phyloP scores from a whole-genome alignment of 2,888 invertebrate species.

The Mongoloraphidia duomilia region DNA sequence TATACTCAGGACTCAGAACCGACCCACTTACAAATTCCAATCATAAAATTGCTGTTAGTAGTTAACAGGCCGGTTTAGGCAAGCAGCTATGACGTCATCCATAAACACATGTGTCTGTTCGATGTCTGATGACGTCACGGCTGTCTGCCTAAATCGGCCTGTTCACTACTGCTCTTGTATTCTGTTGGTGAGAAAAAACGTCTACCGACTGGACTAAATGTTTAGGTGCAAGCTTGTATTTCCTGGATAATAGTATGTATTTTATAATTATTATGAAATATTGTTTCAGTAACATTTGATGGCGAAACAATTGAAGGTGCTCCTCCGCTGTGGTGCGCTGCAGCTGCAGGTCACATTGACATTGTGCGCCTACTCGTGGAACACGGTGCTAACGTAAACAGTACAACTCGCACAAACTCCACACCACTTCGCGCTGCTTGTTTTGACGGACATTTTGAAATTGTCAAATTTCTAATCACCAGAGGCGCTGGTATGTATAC shows the following conservation, averaged over 20 bases:
- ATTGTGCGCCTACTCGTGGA: slow-evolving; percentile 74
- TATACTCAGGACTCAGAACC: too few relatives aligned
- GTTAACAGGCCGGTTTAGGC: too few relatives aligned
- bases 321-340: slow-evolving; percentile 94
- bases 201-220: too few relatives aligned
- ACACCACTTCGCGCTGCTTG: slow-evolving; percentile 91
- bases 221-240: not conserved
- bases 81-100: not conserved
- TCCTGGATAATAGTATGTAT: not conserved
- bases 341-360: slow-evolving; percentile 84
- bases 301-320: slow-evolving; percentile 95
- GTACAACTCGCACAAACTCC: slow-evolving; percentile 86
- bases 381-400: slow-evolving; percentile 83
- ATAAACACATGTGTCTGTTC: not conserved
- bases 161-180: too few relatives aligned
- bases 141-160: too few relatives aligned
- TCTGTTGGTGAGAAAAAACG: too few relatives aligned
- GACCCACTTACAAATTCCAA: too few relatives aligned
- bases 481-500: slow-evolving; percentile 58
- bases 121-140: too few relatives aligned
- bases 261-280: slow-evolving; percentile 6
- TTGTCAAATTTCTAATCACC: slow-evolving; percentile 83
- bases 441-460: slow-evolving; percentile 91
- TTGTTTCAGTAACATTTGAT: slow-evolving; percentile 74
- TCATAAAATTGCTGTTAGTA: too few relatives aligned